Conservation (phyloP, 2,888 invertebrate species). For the Isoperla grammatica region DNA sequence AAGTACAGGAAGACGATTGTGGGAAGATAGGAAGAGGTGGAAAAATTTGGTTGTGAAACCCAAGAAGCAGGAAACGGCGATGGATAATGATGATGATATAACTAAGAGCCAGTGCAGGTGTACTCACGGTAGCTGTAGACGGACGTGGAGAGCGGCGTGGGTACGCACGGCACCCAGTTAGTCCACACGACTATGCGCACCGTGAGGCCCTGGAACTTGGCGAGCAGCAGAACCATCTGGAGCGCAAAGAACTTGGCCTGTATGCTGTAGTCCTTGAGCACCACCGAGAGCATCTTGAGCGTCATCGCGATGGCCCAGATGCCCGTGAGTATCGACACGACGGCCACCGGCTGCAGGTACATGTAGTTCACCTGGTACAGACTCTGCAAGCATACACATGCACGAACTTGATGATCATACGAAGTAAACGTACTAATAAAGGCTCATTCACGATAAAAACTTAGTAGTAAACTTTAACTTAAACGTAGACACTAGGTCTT, state of each 20-base stretch:
- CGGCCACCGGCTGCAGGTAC: constrained; percentile 60
- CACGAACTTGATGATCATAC: constrained; percentile 19
- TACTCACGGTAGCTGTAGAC: constrained; percentile 62
- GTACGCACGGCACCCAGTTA: constrained; percentile 54
- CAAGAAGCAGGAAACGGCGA: no score
- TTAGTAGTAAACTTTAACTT: no score
- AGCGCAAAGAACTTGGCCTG: constrained; percentile 52
- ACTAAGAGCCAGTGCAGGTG: no score
- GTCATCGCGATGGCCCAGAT: constrained; percentile 65
- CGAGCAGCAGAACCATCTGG: constrained; percentile 59
- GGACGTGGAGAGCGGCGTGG: constrained; percentile 56
- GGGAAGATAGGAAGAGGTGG: no score
- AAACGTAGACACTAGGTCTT: no score
- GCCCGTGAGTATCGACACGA: constrained; percentile 59
- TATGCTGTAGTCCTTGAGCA: constrained; percentile 44
- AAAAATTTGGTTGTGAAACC: no score
- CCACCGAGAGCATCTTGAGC: constrained; percentile 49
- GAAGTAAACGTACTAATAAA: neutral
- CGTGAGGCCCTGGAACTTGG: constrained; percentile 59
- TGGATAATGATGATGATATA: no score
- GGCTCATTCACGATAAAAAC: no score
- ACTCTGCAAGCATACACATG: constrained; percentile 44
- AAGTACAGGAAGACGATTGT: no score
- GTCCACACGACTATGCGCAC: constrained; percentile 51
- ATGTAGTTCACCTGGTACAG: constrained; percentile 53